phyloP scores from a whole-genome alignment of 1,140 invertebrate species.

The Drosophila oshimai region DNA sequence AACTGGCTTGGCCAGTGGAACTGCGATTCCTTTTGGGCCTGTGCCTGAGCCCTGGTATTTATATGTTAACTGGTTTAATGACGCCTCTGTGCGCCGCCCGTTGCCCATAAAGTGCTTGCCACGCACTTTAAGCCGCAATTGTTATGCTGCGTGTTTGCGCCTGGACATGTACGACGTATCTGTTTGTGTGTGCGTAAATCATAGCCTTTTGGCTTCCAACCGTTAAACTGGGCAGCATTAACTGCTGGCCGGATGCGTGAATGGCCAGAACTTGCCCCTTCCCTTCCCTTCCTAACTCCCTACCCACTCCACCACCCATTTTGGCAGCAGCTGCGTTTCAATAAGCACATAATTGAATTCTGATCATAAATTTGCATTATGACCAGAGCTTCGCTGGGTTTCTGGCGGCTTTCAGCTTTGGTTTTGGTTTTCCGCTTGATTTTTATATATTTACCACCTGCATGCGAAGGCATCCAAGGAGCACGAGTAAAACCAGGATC shows the following conservation, averaged over 20 bases:
- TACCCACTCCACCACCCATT: background rate
- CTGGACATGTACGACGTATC: conserved; percentile 10
- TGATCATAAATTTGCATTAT: conserved; percentile 82
- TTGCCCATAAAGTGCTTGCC: conserved; percentile 61
- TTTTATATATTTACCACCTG: conserved; percentile 41
- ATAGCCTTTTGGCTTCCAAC: conserved; percentile 78
- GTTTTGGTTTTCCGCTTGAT: conserved; percentile 45
- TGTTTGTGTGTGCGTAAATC: conserved; percentile 55
- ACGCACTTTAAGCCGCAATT: conserved; percentile 72
- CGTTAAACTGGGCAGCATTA: conserved; percentile 76
- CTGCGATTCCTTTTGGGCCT: conserved; percentile 16
- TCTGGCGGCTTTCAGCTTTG: conserved; percentile 68
- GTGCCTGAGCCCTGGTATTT: conserved; percentile 62
- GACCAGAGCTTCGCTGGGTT: conserved; percentile 54
- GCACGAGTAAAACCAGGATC: background rate
- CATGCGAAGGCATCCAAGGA: background rate
- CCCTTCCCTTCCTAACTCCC: background rate
- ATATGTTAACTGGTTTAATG: conserved; percentile 81
- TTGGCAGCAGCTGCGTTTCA: conserved; percentile 75
- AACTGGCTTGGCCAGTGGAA: conserved; percentile 3
- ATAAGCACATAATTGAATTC: conserved; percentile 82
- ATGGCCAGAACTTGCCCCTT: conserved; percentile 38
- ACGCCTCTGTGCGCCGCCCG: conserved; percentile 53
- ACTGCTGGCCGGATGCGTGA: conserved; percentile 57
- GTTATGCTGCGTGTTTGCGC: conserved; percentile 34